Conservation (phyloP, 1,140 invertebrate species). For the Diorhabda elongata region DNA sequence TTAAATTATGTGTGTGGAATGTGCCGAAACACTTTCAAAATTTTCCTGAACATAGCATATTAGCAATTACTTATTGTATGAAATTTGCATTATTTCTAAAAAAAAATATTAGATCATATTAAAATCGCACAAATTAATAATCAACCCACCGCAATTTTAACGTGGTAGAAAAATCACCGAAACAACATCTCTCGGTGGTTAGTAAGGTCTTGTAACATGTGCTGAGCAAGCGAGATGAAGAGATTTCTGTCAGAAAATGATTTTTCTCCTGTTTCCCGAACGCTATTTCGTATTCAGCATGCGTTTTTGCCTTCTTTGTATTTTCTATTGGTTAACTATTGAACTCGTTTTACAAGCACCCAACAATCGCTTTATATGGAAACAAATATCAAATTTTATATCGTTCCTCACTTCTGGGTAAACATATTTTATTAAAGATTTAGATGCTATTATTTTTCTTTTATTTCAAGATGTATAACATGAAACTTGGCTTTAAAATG, state of each 20-base stretch:
- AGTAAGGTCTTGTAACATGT: constrained; percentile 19
- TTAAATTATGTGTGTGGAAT: no score
- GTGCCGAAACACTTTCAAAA: no score
- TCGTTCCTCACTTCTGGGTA: constrained; percentile 6
- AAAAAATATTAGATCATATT: no score
- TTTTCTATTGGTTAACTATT: constrained; percentile 23
- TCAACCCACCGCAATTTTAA: no score
- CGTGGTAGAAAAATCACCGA: constrained; percentile 4
- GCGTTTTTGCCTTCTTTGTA: constrained; percentile 19
- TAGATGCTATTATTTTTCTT: no score
- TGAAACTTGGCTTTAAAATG: no score
- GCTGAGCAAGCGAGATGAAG: constrained; percentile 24
- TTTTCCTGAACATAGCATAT: no score
- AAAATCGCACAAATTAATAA: no score
- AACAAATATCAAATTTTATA: constrained; percentile 28
- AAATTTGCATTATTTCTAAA: no score
- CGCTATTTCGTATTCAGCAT: constrained; percentile 21
- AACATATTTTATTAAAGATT: no score
- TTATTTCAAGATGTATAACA: no score
- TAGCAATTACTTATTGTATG: no score
- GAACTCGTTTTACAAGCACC: constrained; percentile 17
- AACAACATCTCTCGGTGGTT: constrained; percentile 9
- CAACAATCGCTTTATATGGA: constrained; percentile 19
- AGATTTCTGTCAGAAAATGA: constrained; percentile 24
- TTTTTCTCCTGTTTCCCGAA: constrained; percentile 16